Evolutionary conservation across 2,113 vertebrate genomes (phyloP), one percentile per base, ranked within the genome.

Genomic region (Siniperca chuatsi): DNA sequence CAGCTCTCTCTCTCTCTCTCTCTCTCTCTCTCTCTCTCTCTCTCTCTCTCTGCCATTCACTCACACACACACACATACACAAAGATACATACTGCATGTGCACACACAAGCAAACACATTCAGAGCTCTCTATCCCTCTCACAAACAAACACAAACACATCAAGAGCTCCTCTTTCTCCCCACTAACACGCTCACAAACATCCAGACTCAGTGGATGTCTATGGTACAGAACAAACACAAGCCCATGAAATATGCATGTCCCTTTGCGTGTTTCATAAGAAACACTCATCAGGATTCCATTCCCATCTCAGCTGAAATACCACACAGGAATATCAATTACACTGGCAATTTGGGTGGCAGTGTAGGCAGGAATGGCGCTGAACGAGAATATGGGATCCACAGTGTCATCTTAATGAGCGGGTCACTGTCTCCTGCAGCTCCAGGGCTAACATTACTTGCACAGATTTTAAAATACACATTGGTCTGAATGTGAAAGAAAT

Each of bases 181-280:
- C 73, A 81, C 81, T 78, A 84, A 90, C 78, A 87, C 21, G 55
- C 86, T 75, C 81, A 16, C 74, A 87, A 79, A 89, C 83, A 89
- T 55, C 75, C 88, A 79, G 84, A 79, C 76, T 80, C 48, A 1
- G 60, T 90, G 86, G 67, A 71, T 81, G 80, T 87, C 80, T 70
- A 76, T 67, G 78, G 83, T 88, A 91, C 84, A 84, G 69, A 87
- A 89, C 91, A 92, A 92, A 92, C 90, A 69, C 62, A 29, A 79
- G 72, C 81, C 85, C 90, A 95, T 94, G 92, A 95, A 95, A 95
- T 94, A 96, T 95, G 91, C 90, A 95, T 94, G 90, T 87, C 81
- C 85, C 79, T 90, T 90, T 88, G 70, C 75, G 87, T 82, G 67
- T 93, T 94, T 94, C 90, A 93, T 92, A 94, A 93, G 90, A 94